Conservation (phyloP, 2,888 invertebrate genomes). For the Drosophila paucipuncta region DNA sequence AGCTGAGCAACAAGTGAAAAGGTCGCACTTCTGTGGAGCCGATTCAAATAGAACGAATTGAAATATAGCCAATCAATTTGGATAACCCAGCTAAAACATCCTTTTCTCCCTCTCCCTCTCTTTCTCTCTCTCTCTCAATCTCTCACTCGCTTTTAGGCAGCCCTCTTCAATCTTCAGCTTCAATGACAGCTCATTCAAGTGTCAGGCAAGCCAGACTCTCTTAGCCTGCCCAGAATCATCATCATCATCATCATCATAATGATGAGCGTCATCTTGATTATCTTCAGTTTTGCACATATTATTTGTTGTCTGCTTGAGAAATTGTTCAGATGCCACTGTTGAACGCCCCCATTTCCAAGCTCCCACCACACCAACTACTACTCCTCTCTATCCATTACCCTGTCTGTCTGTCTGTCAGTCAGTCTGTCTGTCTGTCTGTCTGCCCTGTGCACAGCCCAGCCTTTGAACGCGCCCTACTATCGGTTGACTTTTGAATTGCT, state of each 20-base stretch:
- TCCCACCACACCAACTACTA: background rate
- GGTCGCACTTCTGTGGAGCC: background rate
- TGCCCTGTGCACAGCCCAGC: conserved; percentile 37
- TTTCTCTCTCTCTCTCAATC: background rate
- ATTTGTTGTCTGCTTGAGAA: conserved; percentile 74
- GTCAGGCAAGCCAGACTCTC: conserved; percentile 47
- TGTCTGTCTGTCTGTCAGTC: background rate
- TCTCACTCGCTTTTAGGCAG: conserved; percentile 16
- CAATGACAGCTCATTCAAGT: conserved; percentile 67
- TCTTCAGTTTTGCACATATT: conserved; percentile 56
- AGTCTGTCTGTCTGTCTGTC: background rate
- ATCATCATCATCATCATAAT: conserved; percentile 10
- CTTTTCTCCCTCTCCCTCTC: background rate
- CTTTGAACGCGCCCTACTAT: conserved; percentile 63
- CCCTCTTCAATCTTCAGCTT: conserved; percentile 37
- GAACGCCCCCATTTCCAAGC: conserved; percentile 13
- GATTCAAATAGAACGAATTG: background rate
- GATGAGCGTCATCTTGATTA: conserved; percentile 26
- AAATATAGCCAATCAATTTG: background rate
- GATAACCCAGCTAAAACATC: background rate
- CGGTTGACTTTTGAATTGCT: conserved; percentile 15
- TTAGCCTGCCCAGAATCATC: conserved; percentile 41
- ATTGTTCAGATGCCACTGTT: conserved; percentile 72
- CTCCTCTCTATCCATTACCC: background rate
- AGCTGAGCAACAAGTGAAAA: background rate